These are phyloP conservation scores for Lydus trimaculatus DNA, from an alignment of 2,888 invertebrate genomes.

Conservation along the genomic window DNA sequence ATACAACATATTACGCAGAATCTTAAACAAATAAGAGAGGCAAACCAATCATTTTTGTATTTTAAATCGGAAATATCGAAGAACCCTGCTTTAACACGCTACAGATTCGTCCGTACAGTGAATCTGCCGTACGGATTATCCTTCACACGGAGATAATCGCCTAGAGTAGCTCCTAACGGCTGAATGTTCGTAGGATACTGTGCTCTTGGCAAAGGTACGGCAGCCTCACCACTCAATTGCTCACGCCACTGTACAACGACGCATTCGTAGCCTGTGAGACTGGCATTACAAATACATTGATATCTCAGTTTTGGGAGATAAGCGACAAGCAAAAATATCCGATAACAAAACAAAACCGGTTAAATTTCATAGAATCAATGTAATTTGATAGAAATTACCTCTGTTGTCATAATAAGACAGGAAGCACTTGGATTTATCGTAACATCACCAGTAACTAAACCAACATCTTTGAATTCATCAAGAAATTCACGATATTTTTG, in stretches of 20 bases:
- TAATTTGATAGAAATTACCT: constrained; percentile 66
- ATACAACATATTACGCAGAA: constrained; percentile 97
- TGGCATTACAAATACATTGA: not conserved
- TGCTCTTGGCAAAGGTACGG: no score
- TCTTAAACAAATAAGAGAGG: constrained; percentile 64
- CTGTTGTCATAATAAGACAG: constrained; percentile 99
- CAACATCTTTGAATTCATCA: constrained; percentile 98
- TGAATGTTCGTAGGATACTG: no score
- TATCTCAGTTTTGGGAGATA: not conserved
- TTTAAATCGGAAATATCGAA: not conserved
- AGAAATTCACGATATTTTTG: constrained; percentile 98
- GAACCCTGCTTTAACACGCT: no score
- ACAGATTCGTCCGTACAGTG: no score
- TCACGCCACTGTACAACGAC: no score
- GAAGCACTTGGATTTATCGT: constrained; percentile 99
- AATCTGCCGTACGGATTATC: no score
- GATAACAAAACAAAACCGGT: not conserved
- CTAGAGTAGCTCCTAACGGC: no score
- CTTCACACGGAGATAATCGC: no score
- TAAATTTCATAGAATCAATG: not conserved
- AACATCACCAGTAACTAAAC: constrained; percentile 98
- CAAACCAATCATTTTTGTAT: not conserved
- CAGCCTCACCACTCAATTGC: no score
- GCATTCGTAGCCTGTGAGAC: no score
- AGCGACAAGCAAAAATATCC: not conserved